Base-by-base conservation (phyloP, 2,888 invertebrate species). In the Tribolium freemani region DNA sequence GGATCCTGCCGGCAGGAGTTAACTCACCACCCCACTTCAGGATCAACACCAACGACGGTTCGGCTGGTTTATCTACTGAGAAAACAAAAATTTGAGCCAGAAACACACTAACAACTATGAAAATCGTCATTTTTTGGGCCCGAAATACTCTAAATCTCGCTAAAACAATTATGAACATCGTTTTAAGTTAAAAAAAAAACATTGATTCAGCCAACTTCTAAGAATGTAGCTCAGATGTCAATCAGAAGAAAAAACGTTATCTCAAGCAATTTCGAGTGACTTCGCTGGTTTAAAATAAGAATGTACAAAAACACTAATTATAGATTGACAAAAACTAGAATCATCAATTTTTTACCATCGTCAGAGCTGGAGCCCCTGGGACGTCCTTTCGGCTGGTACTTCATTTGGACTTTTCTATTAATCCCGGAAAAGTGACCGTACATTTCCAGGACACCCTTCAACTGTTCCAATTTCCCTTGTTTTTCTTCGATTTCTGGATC, bases 341-440 rank as follows among this genome's bases (percentile, higher is more conserved):
- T 8, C 16, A 8, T 9, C 38, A 2, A 67, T 68, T 54, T 48
- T 54, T 64, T 93, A 94, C 96, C 96, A 90, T 96, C 96, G 90
- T 97, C 97, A 80, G 96, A 96, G 87, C 95, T 95, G 80, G 96
- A 96, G 77, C 95, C 94, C 78, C 96, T 90, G 50, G 96, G 96
- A 72, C 97, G 90, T 0, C 98, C 98, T 81, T 96, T 93, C 0
- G 98, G 98, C 87, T 98, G 97, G 88, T 99, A 99, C 88, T 99
- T 99, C 92, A 99, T 94, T 90, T 99, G 99, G 74, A 99, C 98
- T 89, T 99, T 99, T 76, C 99, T 93, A 90, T 99, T 99, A 82
- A 99, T 99, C 50, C 99, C 99, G 54, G 98, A 99, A 89, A 99
- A 99, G 88, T 99, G 97, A 0, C 98, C 99, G 86, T 99, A 98